phyloP scores from a whole-genome alignment of 1,140 invertebrate species.

The Ectropis grisescens region DNA sequence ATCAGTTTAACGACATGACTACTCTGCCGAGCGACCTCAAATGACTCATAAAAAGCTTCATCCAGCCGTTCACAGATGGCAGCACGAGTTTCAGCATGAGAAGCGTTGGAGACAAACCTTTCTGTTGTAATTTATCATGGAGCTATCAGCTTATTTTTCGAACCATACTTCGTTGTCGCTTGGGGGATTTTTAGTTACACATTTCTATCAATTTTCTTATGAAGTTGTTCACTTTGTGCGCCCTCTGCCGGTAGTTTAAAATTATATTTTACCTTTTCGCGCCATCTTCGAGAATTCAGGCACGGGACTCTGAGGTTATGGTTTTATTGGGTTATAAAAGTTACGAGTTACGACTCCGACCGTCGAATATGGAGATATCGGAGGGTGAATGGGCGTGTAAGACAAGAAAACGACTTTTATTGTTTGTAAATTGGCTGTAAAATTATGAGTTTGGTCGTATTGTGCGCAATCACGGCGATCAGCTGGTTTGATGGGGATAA shows the following conservation, averaged over 20 bases:
- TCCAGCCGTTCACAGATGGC: constrained; percentile 56
- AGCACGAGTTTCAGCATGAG: too few species aligned
- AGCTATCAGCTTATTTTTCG: too few species aligned
- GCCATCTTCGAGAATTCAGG: neutral
- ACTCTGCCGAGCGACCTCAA: constrained; percentile 51
- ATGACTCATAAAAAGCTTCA: constrained; percentile 62
- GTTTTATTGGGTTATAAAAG: constrained; percentile 68
- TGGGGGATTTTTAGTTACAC: too few species aligned
- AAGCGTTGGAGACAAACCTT: too few species aligned
- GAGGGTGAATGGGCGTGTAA: constrained; percentile 62
- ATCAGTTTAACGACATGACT: constrained; percentile 56
- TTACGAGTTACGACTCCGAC: constrained; percentile 52
- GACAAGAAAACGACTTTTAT: constrained; percentile 68
- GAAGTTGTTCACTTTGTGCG: too few species aligned
- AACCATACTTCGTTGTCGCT: too few species aligned
- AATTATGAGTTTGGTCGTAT: constrained; percentile 66
- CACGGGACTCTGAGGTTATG: constrained; percentile 30
- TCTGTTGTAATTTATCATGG: too few species aligned
- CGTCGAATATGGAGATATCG: constrained; percentile 62
- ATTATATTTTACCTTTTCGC: too few species aligned
- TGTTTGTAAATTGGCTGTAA: constrained; percentile 72
- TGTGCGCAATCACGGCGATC: constrained; percentile 59
- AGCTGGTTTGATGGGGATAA: constrained; percentile 64
- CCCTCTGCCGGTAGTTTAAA: too few species aligned
- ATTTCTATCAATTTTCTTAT: too few species aligned